Percentiles rank a stretch among this genome's conserved stretches.
Conservation (phyloP, 1,140 invertebrate species). For the Drosophila mayri region DNA sequence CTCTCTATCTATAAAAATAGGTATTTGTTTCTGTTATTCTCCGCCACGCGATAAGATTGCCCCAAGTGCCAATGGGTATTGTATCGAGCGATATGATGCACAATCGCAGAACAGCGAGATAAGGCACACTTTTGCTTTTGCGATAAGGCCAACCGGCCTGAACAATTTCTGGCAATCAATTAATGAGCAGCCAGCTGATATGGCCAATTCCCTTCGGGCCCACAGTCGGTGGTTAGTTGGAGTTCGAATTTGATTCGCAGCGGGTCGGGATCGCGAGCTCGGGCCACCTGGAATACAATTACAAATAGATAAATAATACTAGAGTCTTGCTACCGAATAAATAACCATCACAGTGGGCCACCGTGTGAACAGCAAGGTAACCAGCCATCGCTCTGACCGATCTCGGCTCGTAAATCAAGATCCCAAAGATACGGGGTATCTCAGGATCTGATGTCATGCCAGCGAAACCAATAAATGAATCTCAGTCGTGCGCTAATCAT, state of each 20-base stretch:
- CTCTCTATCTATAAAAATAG: neutral
- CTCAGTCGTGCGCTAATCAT: slow-evolving; percentile 42
- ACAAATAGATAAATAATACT: neutral
- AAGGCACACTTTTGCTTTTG: slow-evolving; percentile 65
- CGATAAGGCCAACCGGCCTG: slow-evolving; percentile 31
- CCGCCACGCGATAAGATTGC: slow-evolving; percentile 40
- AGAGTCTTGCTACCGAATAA: neutral
- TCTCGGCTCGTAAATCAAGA: slow-evolving; percentile 58
- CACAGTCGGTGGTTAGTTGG: slow-evolving; percentile 64
- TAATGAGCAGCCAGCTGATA: slow-evolving; percentile 70
- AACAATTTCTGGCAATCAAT: slow-evolving; percentile 76
- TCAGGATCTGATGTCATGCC: slow-evolving; percentile 64
- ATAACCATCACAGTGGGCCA: slow-evolving; percentile 31
- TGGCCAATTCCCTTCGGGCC: slow-evolving; percentile 38
- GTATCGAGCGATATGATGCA: slow-evolving; percentile 44
- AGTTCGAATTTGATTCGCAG: slow-evolving; percentile 73
- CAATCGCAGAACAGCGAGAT: slow-evolving; percentile 45
- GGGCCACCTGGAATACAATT: slow-evolving; percentile 10
- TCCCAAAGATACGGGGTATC: slow-evolving; percentile 51
- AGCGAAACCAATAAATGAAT: slow-evolving; percentile 29
- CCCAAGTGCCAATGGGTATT: slow-evolving; percentile 46
- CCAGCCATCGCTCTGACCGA: slow-evolving; percentile 5
- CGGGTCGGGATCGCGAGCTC: slow-evolving; percentile 66
- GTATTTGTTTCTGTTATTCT: slow-evolving; percentile 28
- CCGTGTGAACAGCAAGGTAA: slow-evolving; percentile 38